A percentile compares a stretch with the other conserved stretches of the same genome.
These are phyloP conservation scores for Conger conger DNA, from an alignment of 2,113 vertebrate genomes.

Conservation along the genomic window DNA sequence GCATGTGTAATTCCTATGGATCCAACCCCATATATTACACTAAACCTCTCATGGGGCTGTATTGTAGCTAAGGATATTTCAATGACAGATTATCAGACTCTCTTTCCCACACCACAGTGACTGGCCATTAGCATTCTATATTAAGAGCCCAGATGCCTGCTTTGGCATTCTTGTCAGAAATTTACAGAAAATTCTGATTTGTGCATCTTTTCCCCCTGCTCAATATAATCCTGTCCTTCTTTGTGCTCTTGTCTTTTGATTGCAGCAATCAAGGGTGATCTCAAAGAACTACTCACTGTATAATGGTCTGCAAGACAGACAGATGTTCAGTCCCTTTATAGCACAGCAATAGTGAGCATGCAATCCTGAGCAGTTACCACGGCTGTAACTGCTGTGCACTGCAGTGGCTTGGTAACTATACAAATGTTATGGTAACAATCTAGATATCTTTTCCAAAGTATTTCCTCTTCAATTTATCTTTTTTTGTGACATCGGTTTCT, in stretches of 20 bases:
- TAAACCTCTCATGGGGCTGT: not conserved
- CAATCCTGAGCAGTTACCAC: not conserved
- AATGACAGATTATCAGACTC: conserved; percentile 61
- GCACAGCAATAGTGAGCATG: not conserved
- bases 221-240: conserved; percentile 52
- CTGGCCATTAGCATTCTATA: conserved; percentile 83
- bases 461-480: conserved; percentile 27
- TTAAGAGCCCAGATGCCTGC: conserved; percentile 71
- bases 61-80: conserved; percentile 60
- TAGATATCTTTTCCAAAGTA: conserved; percentile 32
- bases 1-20: not conserved
- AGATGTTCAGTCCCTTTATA: not conserved
- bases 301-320: conserved; percentile 3
- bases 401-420: conserved; percentile 35
- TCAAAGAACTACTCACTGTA: conserved; percentile 16
- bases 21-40: not conserved
- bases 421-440: conserved; percentile 47
- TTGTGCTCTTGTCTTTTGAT: conserved; percentile 54
- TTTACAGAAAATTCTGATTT: conserved; percentile 57
- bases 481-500: conserved; percentile 9
- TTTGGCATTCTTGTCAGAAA: conserved; percentile 64
- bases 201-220: conserved; percentile 46
- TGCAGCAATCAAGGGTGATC: conserved; percentile 50
- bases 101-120: conserved; percentile 74
- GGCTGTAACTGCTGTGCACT: conserved; percentile 17